phyloP scores from a whole-genome alignment of 2,797 vertebrate species.

The Phoeniculus purpureus region DNA sequence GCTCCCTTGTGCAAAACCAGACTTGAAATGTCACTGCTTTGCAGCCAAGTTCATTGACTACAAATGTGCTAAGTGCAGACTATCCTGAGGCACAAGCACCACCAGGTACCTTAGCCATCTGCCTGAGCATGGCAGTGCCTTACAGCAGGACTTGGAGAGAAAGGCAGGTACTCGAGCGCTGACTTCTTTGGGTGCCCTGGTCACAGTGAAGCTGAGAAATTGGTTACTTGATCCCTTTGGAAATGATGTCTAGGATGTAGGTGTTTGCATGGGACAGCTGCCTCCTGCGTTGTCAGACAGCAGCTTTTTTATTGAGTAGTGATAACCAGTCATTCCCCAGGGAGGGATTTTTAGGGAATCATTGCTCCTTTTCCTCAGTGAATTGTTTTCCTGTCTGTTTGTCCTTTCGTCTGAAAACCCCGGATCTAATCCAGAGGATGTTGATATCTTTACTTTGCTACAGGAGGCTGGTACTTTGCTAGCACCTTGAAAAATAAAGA shows the following conservation, averaged over 20 bases:
- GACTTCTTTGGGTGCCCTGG: background rate
- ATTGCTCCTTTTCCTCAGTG: background rate
- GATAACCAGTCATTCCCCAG: background rate
- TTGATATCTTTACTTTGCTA: background rate
- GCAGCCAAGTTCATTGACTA: constrained; percentile 42
- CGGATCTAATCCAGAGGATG: background rate
- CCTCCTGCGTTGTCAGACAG: background rate
- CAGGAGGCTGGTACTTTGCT: background rate
- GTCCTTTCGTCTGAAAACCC: background rate
- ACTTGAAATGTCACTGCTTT: constrained; percentile 40
- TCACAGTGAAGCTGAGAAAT: background rate
- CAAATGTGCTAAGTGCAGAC: background rate
- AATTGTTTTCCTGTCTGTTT: background rate
- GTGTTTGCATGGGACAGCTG: background rate
- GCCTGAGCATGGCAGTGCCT: background rate
- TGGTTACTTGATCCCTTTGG: background rate
- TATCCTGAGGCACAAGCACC: background rate
- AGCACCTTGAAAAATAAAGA: background rate
- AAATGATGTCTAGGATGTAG: background rate
- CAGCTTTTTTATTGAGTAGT: background rate
- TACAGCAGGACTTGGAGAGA: background rate
- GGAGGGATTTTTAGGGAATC: background rate
- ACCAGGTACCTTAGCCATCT: background rate
- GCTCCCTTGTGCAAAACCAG: constrained; percentile 26
- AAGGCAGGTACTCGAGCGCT: background rate